Evolutionary conservation across 2,888 invertebrate species (phyloP).

Genomic region (Mycalesis mineus): DNA sequence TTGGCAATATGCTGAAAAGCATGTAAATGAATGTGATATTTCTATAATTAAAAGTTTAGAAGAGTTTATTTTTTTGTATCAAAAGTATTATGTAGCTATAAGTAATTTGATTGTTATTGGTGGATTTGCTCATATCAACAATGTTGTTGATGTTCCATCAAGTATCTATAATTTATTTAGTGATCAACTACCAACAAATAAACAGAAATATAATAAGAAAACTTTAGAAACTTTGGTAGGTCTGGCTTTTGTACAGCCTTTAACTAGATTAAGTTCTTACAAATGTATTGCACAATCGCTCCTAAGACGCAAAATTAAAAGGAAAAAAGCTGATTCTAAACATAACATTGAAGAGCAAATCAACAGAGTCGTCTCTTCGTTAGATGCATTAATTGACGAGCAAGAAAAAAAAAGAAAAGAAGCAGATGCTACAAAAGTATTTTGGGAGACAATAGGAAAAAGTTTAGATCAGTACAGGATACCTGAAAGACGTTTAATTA

Average conservation of each 20-base stretch:
- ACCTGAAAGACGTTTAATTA: constrained; percentile 84
- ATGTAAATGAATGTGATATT: constrained; percentile 82
- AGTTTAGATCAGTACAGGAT: constrained; percentile 79
- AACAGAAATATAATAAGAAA: constrained; percentile 74
- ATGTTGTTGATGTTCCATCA: constrained; percentile 79
- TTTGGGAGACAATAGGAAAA: constrained; percentile 86
- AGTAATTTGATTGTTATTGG: constrained; percentile 85
- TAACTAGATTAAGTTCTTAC: constrained; percentile 80
- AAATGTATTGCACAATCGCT: constrained; percentile 79
- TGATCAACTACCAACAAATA: constrained; percentile 75
- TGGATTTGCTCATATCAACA: constrained; percentile 82
- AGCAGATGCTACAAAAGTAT: constrained; percentile 83
- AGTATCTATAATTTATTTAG: constrained; percentile 76
- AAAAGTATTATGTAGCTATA: constrained; percentile 83
- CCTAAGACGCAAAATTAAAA: constrained; percentile 66
- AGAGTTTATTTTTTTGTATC: constrained; percentile 84
- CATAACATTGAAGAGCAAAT: constrained; percentile 73
- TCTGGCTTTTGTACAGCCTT: constrained; percentile 79
- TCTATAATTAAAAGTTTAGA: constrained; percentile 83
- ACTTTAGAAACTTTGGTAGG: constrained; percentile 79
- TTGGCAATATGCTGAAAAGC: constrained; percentile 82
- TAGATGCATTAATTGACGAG: constrained; percentile 81
- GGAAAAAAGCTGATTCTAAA: constrained; percentile 59
- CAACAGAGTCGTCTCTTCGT: constrained; percentile 78
- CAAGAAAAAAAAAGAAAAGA: constrained; percentile 80